Conservation (phyloP, 2,113 vertebrate genomes). For the Ivindomyrus marchei region DNA sequence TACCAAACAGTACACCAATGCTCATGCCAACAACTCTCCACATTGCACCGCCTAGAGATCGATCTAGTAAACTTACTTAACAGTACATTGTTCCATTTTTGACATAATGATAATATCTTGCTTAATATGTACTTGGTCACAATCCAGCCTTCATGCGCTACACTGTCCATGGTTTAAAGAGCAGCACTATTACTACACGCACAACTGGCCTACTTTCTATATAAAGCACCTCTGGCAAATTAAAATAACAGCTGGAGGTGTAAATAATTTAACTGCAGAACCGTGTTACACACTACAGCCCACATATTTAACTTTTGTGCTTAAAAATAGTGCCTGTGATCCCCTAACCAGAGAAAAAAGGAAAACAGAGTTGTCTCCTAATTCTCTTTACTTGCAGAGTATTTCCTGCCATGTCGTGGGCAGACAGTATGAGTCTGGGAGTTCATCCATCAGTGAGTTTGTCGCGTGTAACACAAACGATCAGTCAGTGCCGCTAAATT, state of each 20-base stretch:
- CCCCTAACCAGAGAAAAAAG: background rate
- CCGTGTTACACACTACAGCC: background rate
- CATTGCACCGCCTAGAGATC: background rate
- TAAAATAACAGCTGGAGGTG: conserved; percentile 12
- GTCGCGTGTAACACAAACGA: background rate
- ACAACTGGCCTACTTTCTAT: conserved; percentile 11
- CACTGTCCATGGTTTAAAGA: background rate
- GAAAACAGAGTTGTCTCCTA: background rate
- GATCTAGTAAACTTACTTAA: background rate
- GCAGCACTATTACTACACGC: background rate
- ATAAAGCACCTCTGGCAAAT: conserved; percentile 12
- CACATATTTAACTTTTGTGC: background rate
- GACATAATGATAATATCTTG: background rate
- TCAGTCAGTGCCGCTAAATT: background rate
- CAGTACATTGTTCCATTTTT: conserved; percentile 1
- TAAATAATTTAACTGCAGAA: conserved; percentile 19
- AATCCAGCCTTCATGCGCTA: background rate
- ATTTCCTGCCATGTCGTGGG: background rate
- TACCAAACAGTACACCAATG: background rate
- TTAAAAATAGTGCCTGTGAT: background rate
- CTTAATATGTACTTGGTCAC: conserved; percentile 1
- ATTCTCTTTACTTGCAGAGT: background rate
- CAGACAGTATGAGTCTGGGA: background rate
- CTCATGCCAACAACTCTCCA: background rate
- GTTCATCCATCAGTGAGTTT: background rate